phyloP scores from a whole-genome alignment of 35 echinoderm and acorn worm species.

The Hemicentrotus pulcherrimus region DNA sequence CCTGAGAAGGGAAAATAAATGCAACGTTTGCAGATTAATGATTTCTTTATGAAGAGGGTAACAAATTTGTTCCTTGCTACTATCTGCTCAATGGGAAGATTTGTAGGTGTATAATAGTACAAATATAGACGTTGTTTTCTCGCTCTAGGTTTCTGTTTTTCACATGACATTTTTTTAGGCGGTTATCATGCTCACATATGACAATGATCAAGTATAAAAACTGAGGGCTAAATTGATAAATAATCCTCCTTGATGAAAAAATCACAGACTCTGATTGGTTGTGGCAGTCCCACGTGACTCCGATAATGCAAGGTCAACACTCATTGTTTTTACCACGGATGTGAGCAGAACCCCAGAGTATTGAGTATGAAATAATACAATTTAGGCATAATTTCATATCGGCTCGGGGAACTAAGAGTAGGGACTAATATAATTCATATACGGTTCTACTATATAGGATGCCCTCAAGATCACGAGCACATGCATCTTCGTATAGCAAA shows the following conservation, averaged over 20 bases:
- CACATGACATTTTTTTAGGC: not conserved
- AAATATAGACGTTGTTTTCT: not conserved
- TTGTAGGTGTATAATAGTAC: not conserved
- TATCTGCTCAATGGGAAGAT: not conserved
- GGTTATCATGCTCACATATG: not conserved
- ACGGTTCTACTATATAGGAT: not conserved
- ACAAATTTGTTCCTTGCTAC: not conserved
- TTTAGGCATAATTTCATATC: not conserved
- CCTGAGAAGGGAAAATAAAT: too few species aligned
- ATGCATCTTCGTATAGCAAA: not conserved
- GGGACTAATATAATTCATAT: not conserved
- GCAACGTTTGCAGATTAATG: not conserved
- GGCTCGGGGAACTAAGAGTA: not conserved
- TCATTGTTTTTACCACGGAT: not conserved
- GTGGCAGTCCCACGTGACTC: not conserved
- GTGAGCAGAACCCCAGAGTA: not conserved
- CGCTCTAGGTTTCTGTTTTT: not conserved
- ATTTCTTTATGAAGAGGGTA: not conserved
- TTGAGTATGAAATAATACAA: not conserved
- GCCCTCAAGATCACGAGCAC: not conserved
- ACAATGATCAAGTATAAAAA: not conserved
- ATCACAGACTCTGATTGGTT: conserved; percentile 36
- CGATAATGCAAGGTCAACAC: conserved; percentile 28
- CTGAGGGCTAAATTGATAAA: not conserved
- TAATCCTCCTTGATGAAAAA: conserved; percentile 31